phyloP scores from a whole-genome alignment of 2,888 invertebrate species.

The Conomelus anceps region DNA sequence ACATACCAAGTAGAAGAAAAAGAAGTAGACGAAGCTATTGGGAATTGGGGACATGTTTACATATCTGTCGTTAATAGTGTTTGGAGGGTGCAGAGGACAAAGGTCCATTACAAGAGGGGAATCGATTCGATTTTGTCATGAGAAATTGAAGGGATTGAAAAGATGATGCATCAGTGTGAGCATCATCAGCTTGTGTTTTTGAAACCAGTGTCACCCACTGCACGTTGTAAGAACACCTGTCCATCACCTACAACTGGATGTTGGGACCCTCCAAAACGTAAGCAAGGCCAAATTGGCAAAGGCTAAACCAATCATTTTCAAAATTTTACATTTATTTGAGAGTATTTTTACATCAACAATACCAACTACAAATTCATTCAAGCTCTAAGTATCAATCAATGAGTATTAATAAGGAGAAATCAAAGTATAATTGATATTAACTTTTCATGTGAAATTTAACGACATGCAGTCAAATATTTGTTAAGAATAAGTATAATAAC shows the following conservation, averaged over 20 bases:
- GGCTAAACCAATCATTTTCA: too few species aligned
- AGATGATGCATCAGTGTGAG: background rate
- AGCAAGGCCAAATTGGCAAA: too few species aligned
- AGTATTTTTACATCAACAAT: too few species aligned
- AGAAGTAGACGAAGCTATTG: background rate
- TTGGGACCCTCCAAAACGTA: too few species aligned
- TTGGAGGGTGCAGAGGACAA: background rate
- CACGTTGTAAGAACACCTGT: background rate
- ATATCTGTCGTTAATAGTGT: constrained; percentile 9
- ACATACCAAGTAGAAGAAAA: background rate
- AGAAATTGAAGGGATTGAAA: background rate
- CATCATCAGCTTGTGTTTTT: background rate
- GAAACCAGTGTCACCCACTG: background rate
- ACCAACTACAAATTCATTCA: too few species aligned
- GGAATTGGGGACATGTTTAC: constrained; percentile 8
- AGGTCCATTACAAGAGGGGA: background rate
- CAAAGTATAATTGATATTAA: too few species aligned
- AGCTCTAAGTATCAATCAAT: too few species aligned
- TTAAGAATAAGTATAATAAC: too few species aligned
- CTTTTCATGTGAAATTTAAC: too few species aligned
- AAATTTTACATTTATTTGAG: too few species aligned
- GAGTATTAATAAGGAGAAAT: too few species aligned
- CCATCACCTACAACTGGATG: background rate
- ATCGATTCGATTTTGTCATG: background rate
- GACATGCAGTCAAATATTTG: too few species aligned